phyloP scores from a whole-genome alignment of 2,113 vertebrate species.

The Gorsachius goisagi region DNA sequence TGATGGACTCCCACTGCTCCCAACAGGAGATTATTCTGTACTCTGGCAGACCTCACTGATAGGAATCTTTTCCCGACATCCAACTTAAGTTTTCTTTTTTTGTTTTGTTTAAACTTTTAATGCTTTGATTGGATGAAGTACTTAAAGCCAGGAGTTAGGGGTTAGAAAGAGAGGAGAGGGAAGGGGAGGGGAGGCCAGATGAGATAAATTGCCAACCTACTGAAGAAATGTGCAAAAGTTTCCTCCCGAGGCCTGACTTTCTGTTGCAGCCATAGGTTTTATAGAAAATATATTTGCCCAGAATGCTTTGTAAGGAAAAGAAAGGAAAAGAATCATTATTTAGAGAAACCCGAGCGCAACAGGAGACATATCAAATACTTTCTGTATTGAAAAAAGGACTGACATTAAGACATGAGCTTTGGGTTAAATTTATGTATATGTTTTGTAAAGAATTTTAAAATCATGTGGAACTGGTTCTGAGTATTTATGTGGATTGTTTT shows the following conservation, averaged over 20 bases:
- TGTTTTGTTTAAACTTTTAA: constrained; percentile 37
- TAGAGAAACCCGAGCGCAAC: not conserved
- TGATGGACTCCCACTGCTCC: constrained; percentile 55
- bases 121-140: constrained; percentile 35
- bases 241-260: not conserved
- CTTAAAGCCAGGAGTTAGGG: not conserved
- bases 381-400: not conserved
- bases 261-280: not conserved
- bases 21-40: constrained; percentile 21
- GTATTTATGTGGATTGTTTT: not conserved
- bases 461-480: not conserved
- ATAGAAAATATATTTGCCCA: not conserved
- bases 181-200: not conserved
- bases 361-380: not conserved
- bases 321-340: not conserved
- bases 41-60: constrained; percentile 10
- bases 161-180: not conserved
- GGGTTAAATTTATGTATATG: not conserved
- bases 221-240: not conserved
- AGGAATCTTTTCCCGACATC: constrained; percentile 32
- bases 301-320: not conserved
- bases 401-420: not conserved
- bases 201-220: not conserved
- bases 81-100: constrained; percentile 25
- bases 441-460: not conserved